Evolutionary conservation across 1,140 invertebrate genomes (phyloP).

Genomic region (Archegozetes longisetosus): DNA sequence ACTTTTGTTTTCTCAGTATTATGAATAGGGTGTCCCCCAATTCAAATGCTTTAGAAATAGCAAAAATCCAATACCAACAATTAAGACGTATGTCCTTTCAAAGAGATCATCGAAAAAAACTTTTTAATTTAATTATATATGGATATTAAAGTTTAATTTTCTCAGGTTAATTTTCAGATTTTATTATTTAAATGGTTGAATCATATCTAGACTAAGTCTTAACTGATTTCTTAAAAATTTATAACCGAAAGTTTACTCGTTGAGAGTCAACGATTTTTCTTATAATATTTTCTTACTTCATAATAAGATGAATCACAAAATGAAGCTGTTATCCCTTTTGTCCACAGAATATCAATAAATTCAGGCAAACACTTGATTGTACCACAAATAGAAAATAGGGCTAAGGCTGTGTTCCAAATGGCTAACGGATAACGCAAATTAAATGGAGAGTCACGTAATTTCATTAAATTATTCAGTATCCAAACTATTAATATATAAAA

Average conservation of each 20-base stretch:
- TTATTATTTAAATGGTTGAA: too few species aligned
- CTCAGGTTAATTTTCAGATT: too few species aligned
- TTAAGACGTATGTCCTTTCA: background rate
- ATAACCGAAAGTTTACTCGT: too few species aligned
- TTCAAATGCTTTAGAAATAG: conserved; percentile 77
- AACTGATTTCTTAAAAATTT: too few species aligned
- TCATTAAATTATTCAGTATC: background rate
- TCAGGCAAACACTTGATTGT: conserved; percentile 12
- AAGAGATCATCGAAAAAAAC: too few species aligned
- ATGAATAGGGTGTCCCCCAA: conserved; percentile 93
- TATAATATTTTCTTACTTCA: conserved; percentile 7
- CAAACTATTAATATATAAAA: background rate
- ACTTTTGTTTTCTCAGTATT: conserved; percentile 80
- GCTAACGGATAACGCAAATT: conserved; percentile 3
- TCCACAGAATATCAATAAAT: conserved; percentile 11
- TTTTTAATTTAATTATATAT: too few species aligned
- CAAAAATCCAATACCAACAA: conserved; percentile 88
- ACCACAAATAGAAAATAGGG: conserved; percentile 10
- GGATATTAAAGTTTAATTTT: too few species aligned
- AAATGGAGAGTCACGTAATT: conserved; percentile 27
- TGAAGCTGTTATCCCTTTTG: background rate
- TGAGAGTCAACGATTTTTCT: background rate
- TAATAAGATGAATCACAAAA: conserved; percentile 8
- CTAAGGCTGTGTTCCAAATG: conserved; percentile 4
- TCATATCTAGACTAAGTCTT: too few species aligned